phyloP scores from a whole-genome alignment of 2,888 invertebrate genomes.

The Bedellia somnulentella region DNA sequence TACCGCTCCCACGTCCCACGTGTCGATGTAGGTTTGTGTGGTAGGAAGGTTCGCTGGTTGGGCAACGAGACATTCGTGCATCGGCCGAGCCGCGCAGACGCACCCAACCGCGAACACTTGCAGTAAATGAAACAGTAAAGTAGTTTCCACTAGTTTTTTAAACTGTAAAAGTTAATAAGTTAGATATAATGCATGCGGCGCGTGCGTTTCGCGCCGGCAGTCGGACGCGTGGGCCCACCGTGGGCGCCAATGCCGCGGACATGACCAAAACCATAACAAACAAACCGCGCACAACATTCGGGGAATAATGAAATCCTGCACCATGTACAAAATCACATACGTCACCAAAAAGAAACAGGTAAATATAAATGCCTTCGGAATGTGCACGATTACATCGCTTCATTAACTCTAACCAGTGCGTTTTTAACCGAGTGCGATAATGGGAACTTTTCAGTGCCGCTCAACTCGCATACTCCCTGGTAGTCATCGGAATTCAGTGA shows the following conservation, averaged over 20 bases:
- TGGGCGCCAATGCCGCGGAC: slow-evolving; percentile 1
- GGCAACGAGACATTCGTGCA: not conserved
- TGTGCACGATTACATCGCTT: slow-evolving; percentile 17
- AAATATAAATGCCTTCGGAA: slow-evolving; percentile 15
- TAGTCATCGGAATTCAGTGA: slow-evolving; percentile 82
- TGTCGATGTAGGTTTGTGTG: no score
- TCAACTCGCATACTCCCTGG: slow-evolving; percentile 52
- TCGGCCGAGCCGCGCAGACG: slow-evolving; percentile 13
- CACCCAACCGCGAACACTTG: slow-evolving; percentile 30
- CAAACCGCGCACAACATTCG: no score
- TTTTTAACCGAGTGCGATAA: slow-evolving; percentile 22
- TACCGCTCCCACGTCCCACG: no score
- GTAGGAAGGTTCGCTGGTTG: no score
- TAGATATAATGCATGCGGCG: slow-evolving; percentile 31
- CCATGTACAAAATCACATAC: slow-evolving; percentile 54
- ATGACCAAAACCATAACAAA: no score
- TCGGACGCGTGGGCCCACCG: slow-evolving; percentile 8
- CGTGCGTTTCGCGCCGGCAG: slow-evolving; percentile 25
- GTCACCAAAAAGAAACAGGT: slow-evolving; percentile 46
- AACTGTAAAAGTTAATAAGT: slow-evolving; percentile 46
- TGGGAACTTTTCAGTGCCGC: slow-evolving; percentile 15
- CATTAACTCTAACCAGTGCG: slow-evolving; percentile 13
- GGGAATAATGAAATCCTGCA: slow-evolving; percentile 41
- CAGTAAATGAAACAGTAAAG: slow-evolving; percentile 26
- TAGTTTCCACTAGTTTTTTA: slow-evolving; percentile 27